Percentiles rank a stretch among this genome's conserved stretches.
Evolutionary conservation across 1,140 invertebrate species (phyloP).

Genomic region (Glomeris maerens): DNA sequence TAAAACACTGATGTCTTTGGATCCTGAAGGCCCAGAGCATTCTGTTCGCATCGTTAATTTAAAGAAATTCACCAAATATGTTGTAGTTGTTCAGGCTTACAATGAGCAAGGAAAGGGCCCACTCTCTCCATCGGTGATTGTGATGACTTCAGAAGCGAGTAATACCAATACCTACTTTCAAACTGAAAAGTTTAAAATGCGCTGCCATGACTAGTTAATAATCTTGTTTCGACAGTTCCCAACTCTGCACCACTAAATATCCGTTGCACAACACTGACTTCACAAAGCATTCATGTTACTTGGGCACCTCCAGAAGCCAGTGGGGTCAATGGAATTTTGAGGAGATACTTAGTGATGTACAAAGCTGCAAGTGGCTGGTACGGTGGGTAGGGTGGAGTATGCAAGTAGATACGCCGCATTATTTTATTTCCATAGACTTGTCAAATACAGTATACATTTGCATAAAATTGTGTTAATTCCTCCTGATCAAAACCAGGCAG

Average conservation of each 20-base stretch:
- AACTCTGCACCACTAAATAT: slow-evolving; percentile 85
- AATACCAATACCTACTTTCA: slow-evolving; percentile 18
- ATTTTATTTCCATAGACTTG: background rate
- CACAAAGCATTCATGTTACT: slow-evolving; percentile 64
- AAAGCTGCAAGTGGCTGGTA: background rate
- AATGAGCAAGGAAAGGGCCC: slow-evolving; percentile 45
- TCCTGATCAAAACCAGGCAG: no score
- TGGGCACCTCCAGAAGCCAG: slow-evolving; percentile 31
- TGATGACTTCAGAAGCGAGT: slow-evolving; percentile 70
- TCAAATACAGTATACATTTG: no score
- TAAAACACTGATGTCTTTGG: background rate
- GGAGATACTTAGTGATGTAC: slow-evolving; percentile 29
- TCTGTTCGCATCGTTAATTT: slow-evolving; percentile 12
- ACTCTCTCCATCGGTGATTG: slow-evolving; percentile 50
- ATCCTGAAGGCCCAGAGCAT: background rate
- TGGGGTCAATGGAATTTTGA: slow-evolving; percentile 31
- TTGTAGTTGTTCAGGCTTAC: slow-evolving; percentile 30
- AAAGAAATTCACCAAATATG: slow-evolving; percentile 26
- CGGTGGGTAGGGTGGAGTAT: slow-evolving; percentile 1
- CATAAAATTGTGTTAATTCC: no score
- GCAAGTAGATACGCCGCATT: no score
- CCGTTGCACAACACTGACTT: slow-evolving; percentile 75
- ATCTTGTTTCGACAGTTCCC: slow-evolving; percentile 35
- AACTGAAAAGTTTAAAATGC: background rate
- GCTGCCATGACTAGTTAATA: background rate